A percentile compares a stretch with the other conserved stretches of the same genome.
phyloP scores from a whole-genome alignment of 1,140 invertebrate genomes.

The Drosophila mauritiana region DNA sequence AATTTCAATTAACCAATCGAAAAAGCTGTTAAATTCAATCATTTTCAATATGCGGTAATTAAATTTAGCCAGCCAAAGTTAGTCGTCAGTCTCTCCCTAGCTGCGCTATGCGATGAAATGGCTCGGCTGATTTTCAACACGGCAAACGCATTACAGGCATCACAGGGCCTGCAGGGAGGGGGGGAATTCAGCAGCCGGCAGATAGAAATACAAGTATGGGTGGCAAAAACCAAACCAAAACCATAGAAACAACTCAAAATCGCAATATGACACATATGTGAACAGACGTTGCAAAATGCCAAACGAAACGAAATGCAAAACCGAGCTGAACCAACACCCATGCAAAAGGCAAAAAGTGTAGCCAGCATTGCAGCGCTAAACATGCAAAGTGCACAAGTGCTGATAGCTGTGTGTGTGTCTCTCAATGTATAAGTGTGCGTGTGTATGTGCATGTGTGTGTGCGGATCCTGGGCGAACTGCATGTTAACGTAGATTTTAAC shows the following conservation, averaged over 20 bases:
- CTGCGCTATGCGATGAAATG: conserved; percentile 1
- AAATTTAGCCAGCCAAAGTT: conserved; percentile 17
- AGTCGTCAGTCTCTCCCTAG: neutral
- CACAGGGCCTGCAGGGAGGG: neutral
- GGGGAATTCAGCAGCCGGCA: neutral
- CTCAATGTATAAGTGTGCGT: neutral
- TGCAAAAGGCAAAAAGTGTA: conserved; percentile 46
- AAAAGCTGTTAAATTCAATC: conserved; percentile 40
- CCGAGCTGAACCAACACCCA: conserved; percentile 29
- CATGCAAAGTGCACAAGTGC: conserved; percentile 72
- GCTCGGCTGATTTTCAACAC: conserved; percentile 52
- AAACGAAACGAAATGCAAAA: conserved; percentile 56
- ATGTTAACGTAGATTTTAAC: conserved; percentile 75
- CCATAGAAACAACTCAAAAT: conserved; percentile 80
- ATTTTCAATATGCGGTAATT: conserved; percentile 49
- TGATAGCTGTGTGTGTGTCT: conserved; percentile 51
- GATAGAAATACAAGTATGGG: conserved; percentile 3
- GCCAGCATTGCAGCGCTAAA: conserved; percentile 68
- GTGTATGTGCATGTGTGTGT: conserved; percentile 2
- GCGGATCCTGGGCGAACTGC: conserved; percentile 19
- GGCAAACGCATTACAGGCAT: conserved; percentile 48
- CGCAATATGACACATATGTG: conserved; percentile 79
- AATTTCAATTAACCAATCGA: conserved; percentile 39
- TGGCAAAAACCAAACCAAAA: conserved; percentile 50
- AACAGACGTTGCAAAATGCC: conserved; percentile 69